These are phyloP conservation scores for Rhopalosiphum padi DNA, from an alignment of 1,140 invertebrate species.

Conservation along the genomic window DNA sequence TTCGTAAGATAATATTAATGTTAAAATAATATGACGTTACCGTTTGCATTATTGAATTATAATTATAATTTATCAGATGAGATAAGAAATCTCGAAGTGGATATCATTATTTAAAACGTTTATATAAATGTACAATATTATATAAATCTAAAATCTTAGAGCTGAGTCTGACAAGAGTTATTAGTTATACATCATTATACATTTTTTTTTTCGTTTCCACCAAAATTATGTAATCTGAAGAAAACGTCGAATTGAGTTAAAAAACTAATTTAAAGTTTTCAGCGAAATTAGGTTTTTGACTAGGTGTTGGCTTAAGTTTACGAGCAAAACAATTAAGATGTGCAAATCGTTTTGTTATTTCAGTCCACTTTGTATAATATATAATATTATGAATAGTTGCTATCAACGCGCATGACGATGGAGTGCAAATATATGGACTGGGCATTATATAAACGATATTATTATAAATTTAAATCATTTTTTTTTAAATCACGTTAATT, in stretches of 20 bases:
- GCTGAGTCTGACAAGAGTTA: not conserved
- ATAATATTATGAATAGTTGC: not conserved
- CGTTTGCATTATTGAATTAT: not conserved
- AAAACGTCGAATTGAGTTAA: constrained; percentile 31
- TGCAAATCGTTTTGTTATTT: constrained; percentile 14
- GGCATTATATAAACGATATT: not conserved
- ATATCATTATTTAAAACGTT: not conserved
- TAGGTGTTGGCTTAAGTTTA: not conserved
- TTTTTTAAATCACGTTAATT: not conserved
- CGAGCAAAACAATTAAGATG: constrained; percentile 8
- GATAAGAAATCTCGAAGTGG: no score
- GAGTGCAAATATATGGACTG: not conserved
- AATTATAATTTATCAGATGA: not conserved
- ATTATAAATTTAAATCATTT: not conserved
- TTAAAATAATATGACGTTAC: not conserved
- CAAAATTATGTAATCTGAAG: not conserved
- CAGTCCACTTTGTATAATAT: not conserved
- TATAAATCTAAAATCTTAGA: not conserved
- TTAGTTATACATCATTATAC: not conserved
- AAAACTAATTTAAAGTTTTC: constrained; percentile 50
- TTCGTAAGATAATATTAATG: not conserved
- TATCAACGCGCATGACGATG: not conserved
- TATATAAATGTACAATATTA: not conserved
- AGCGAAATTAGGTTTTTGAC: constrained; percentile 16
- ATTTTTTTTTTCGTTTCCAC: not conserved